Evolutionary conservation across 1,140 invertebrate species (phyloP).

Genomic region (Drosophila nebulosa): DNA sequence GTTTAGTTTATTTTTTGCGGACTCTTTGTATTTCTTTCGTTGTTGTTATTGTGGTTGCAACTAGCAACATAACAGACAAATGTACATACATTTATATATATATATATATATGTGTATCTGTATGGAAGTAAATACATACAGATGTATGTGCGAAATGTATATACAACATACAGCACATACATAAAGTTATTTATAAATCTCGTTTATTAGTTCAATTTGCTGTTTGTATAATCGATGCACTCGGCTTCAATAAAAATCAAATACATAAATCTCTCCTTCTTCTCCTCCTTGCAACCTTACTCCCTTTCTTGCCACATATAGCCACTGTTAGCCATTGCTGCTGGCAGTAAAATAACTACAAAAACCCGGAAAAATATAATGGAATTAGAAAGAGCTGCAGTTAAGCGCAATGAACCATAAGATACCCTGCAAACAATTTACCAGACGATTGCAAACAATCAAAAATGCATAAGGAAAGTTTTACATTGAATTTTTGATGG

Average conservation of each 20-base stretch:
- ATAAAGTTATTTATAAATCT: conserved; percentile 52
- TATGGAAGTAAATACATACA: conserved; percentile 9
- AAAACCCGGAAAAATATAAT: conserved; percentile 3
- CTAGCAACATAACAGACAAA: neutral
- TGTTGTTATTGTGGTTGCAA: conserved; percentile 7
- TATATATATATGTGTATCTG: neutral
- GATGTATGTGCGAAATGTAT: neutral
- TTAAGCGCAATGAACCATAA: conserved; percentile 43
- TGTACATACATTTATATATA: neutral
- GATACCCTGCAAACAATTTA: conserved; percentile 50
- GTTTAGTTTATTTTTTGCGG: neutral
- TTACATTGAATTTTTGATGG: conserved; percentile 29
- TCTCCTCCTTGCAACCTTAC: neutral
- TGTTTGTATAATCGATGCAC: conserved; percentile 52
- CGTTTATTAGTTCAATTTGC: conserved; percentile 73
- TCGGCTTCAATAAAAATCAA: conserved; percentile 64
- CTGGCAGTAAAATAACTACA: conserved; percentile 4
- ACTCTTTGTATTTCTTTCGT: conserved; percentile 15
- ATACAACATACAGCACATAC: neutral
- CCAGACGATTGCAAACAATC: conserved; percentile 43
- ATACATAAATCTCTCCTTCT: conserved; percentile 36
- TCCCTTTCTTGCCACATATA: neutral
- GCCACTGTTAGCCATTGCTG: conserved; percentile 10
- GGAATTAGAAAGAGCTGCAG: conserved; percentile 24
- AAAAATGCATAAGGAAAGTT: conserved; percentile 51